Conservation (phyloP, 2,797 vertebrate species). For the Oophaga sylvatica region DNA sequence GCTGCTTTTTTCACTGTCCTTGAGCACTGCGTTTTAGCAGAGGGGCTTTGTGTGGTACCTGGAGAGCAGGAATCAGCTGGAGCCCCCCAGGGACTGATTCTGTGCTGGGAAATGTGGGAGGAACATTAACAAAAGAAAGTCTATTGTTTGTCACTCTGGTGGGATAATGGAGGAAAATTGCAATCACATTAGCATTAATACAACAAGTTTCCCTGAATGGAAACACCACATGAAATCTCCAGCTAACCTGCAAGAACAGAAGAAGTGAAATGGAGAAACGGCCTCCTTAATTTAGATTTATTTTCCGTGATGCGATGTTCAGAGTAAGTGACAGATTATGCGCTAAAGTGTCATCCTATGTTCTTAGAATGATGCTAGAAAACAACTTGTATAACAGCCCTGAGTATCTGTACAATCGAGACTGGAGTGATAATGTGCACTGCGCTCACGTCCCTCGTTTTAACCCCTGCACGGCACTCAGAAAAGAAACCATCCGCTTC, state of each 20-base stretch:
- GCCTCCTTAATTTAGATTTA: constrained; percentile 40
- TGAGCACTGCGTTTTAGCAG: constrained; percentile 11
- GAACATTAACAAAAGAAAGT: constrained; percentile 54
- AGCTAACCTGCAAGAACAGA: constrained; percentile 47
- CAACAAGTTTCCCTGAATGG: constrained; percentile 58
- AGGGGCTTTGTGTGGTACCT: constrained; percentile 31
- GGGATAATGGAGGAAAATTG: constrained; percentile 53
- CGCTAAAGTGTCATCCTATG: constrained; percentile 41
- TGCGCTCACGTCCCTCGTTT: neutral
- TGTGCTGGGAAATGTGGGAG: constrained; percentile 54
- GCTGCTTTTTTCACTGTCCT: neutral
- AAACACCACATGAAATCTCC: constrained; percentile 47
- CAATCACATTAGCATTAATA: constrained; percentile 60
- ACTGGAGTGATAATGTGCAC: neutral
- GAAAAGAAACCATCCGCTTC: neutral
- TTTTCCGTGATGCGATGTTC: constrained; percentile 53
- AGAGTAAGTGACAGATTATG: constrained; percentile 51
- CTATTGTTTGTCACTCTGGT: constrained; percentile 57
- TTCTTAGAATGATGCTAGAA: constrained; percentile 27
- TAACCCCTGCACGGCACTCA: neutral
- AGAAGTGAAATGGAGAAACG: constrained; percentile 55
- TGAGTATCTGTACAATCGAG: constrained; percentile 17
- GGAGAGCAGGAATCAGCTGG: constrained; percentile 30
- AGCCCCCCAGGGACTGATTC: constrained; percentile 49
- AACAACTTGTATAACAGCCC: constrained; percentile 30